Evolutionary conservation across 1,140 invertebrate species (phyloP).

Genomic region (Mizuhopecten yessoensis): DNA sequence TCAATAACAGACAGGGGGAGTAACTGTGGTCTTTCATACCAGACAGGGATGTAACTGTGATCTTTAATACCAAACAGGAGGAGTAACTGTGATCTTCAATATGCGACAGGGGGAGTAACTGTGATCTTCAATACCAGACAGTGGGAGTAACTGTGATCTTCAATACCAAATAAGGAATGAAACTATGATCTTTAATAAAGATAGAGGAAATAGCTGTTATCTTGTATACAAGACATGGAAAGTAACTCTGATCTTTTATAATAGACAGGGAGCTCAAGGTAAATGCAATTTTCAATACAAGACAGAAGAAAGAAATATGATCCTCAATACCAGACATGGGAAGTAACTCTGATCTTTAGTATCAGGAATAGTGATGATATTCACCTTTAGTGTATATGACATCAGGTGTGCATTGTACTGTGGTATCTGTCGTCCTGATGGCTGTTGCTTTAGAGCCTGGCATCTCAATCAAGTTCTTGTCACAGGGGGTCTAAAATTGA

Average conservation of each 20-base stretch:
- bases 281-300: too few species aligned
- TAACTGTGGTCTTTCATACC: background rate
- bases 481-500: background rate
- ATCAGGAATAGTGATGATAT: too few species aligned
- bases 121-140: background rate
- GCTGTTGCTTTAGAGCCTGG: background rate
- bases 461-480: constrained; percentile 39
- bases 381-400: background rate
- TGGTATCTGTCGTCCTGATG: background rate
- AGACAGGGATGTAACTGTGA: background rate
- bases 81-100: background rate
- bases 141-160: background rate
- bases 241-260: too few species aligned
- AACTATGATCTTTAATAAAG: too few species aligned
- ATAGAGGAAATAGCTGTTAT: too few species aligned
- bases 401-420: background rate
- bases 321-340: too few species aligned
- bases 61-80: background rate
- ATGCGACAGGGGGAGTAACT: background rate
- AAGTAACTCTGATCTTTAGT: too few species aligned
- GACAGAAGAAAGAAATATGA: too few species aligned
- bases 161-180: too few species aligned
- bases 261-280: too few species aligned
- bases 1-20: background rate
- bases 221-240: too few species aligned